A percentile compares a stretch with the other conserved stretches of the same genome.
These are phyloP conservation scores for Scaptodrosophila latifasciaeformis DNA, from an alignment of 2,888 invertebrate species.

Conservation along the genomic window DNA sequence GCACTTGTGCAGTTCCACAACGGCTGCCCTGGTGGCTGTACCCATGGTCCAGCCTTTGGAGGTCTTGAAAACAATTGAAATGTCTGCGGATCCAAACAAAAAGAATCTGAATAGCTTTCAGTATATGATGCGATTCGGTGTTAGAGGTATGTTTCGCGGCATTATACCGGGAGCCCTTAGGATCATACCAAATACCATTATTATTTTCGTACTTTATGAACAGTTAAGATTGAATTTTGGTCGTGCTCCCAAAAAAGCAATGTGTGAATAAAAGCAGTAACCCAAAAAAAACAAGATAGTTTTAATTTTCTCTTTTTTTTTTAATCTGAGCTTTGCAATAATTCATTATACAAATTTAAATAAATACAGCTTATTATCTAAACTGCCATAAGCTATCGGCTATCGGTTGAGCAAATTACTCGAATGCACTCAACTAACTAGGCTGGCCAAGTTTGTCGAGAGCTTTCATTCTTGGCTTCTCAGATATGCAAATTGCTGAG, in stretches of 20 bases:
- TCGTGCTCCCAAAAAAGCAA: not conserved
- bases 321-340: constrained; percentile 20
- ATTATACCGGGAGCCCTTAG: constrained; percentile 28
- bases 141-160: constrained; percentile 33
- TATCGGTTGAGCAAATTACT: too few relatives aligned
- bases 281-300: not conserved
- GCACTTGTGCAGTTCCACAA: constrained; percentile 4
- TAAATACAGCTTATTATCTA: constrained; percentile 23
- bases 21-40: constrained; percentile 2
- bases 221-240: constrained; percentile 38
- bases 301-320: not conserved
- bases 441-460: too few relatives aligned
- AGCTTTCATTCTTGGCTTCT: too few relatives aligned
- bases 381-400: too few relatives aligned
- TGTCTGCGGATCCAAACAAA: constrained; percentile 27
- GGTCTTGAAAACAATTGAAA: constrained; percentile 38
- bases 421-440: constrained; percentile 34
- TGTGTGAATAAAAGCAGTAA: not conserved
- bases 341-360: constrained; percentile 54
- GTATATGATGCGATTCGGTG: constrained; percentile 36
- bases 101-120: not conserved
- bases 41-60: constrained; percentile 33
- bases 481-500: constrained; percentile 54
- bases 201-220: constrained; percentile 36
- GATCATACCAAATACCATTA: constrained; percentile 33